Conservation (phyloP, 2,113 vertebrate species). For the Atherinomorus stipes region DNA sequence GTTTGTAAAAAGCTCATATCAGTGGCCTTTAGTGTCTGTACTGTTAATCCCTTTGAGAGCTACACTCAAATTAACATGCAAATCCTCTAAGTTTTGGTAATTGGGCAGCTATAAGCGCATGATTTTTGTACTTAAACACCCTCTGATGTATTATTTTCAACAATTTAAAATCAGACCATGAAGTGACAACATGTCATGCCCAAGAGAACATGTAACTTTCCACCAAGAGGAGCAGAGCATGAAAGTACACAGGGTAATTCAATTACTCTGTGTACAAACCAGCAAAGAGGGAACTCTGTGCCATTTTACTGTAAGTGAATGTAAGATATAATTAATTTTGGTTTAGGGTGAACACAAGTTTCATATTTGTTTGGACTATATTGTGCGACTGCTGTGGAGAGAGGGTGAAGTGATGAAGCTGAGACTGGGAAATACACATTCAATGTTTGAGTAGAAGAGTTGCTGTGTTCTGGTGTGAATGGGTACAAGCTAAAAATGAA, state of each 20-base stretch:
- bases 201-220: not conserved
- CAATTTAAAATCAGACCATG: not conserved
- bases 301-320: slow-evolving; percentile 14
- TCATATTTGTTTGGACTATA: too few species aligned
- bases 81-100: slow-evolving; percentile 43
- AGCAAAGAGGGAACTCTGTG: not conserved
- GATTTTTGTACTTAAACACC: slow-evolving; percentile 15
- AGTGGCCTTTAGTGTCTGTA: slow-evolving; percentile 29
- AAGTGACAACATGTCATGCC: not conserved
- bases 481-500: too few species aligned
- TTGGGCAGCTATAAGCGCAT: slow-evolving; percentile 9
- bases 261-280: not conserved
- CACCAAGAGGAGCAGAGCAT: not conserved
- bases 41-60: slow-evolving; percentile 50
- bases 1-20: slow-evolving; percentile 37
- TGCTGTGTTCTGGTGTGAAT: too few species aligned
- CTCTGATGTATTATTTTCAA: slow-evolving; percentile 1
- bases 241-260: not conserved
- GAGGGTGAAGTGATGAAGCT: too few species aligned
- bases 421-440: too few species aligned
- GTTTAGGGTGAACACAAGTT: too few species aligned
- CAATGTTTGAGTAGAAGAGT: too few species aligned
- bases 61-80: slow-evolving; percentile 44
- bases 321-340: too few species aligned
- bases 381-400: too few species aligned